Conservation (phyloP, 2,113 vertebrate genomes). For the Melanerpes formicivorus region DNA sequence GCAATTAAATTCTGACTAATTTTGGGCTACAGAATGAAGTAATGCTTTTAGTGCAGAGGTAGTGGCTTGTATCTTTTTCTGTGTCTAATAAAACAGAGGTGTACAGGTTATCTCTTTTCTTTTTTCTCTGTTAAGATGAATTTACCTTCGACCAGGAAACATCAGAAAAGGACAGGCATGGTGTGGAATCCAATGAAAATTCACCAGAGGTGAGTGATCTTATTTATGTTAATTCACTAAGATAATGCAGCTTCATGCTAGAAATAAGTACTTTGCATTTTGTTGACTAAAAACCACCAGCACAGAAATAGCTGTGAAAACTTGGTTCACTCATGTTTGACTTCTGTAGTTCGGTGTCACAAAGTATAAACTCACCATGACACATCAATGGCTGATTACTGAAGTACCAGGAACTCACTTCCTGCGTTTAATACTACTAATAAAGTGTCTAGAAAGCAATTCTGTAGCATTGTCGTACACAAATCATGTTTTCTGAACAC, state of each 20-base stretch:
- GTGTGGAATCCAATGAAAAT: constrained; percentile 57
- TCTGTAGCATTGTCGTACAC: not conserved
- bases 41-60: not conserved
- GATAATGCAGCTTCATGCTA: not conserved
- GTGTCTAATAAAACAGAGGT: not conserved
- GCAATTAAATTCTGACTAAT: not conserved
- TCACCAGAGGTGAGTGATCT: constrained; percentile 69
- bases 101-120: not conserved
- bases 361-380: not conserved
- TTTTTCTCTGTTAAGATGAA: constrained; percentile 59
- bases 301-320: not conserved
- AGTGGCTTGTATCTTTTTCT: not conserved
- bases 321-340: not conserved
- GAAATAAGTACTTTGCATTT: not conserved
- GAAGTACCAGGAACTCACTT: not conserved
- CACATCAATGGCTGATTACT: not conserved
- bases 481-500: not conserved
- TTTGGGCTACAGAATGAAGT: not conserved
- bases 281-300: not conserved
- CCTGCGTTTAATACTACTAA: not conserved
- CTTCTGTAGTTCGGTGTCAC: not conserved
- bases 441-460: not conserved
- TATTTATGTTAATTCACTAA: not conserved
- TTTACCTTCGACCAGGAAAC: constrained; percentile 12
- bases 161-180: constrained; percentile 51